Conservation (phyloP, 64 coral and sea anemone genomes). For the Montipora sp. region DNA sequence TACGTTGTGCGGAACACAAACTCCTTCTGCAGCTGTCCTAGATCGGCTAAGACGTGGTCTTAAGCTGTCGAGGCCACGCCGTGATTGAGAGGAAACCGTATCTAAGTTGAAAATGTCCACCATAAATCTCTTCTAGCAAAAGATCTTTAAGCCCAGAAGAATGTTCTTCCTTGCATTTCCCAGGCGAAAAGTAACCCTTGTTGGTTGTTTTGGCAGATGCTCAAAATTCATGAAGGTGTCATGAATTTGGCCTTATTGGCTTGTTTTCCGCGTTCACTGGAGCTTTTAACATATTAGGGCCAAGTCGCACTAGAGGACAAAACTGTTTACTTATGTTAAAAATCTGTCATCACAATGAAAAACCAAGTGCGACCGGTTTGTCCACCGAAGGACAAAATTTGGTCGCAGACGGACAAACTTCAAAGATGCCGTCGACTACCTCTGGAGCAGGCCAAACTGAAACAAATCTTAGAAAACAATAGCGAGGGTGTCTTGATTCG, state of each 20-base stretch:
- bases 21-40: too few species aligned
- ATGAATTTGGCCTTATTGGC: background rate
- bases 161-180: background rate
- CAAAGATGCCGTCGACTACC: too few species aligned
- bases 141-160: too few species aligned
- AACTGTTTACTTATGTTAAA: constrained; percentile 26
- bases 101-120: background rate
- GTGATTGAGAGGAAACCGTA: background rate
- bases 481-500: constrained; percentile 15
- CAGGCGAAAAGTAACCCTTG: background rate
- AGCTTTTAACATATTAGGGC: background rate
- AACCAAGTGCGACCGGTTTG: constrained; percentile 18
- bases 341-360: constrained; percentile 16
- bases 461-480: constrained; percentile 14
- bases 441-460: background rate
- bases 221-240: background rate
- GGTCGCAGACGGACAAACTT: background rate
- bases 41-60: too few species aligned
- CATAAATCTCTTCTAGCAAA: background rate
- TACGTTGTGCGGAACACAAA: too few species aligned
- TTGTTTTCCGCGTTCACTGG: background rate
- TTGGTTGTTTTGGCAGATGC: constrained; percentile 13
- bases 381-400: constrained; percentile 12
- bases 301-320: constrained; percentile 23
- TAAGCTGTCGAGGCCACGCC: too few species aligned